Evolutionary conservation across 1,140 invertebrate species (phyloP).

Genomic region (Monomorium pharaonis): DNA sequence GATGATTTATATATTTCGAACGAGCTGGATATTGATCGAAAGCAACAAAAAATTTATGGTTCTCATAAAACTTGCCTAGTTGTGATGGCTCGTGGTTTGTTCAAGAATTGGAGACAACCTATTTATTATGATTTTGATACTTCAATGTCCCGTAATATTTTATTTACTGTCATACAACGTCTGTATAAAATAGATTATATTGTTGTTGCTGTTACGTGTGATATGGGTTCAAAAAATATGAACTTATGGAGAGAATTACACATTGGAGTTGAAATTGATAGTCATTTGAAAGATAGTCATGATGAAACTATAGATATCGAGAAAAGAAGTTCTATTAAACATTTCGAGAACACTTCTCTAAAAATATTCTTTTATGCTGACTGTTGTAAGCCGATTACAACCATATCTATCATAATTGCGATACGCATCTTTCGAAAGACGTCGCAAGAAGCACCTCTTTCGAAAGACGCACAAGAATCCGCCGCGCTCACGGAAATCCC

Average conservation of each 20-base stretch:
- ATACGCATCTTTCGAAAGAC: no score
- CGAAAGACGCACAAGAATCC: no score
- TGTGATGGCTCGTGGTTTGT: conserved; percentile 2
- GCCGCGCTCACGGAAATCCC: no score
- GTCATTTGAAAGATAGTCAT: neutral
- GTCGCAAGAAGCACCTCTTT: no score
- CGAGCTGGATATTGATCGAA: neutral
- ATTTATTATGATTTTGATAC: conserved; percentile 4
- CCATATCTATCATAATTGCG: no score
- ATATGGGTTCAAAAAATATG: neutral
- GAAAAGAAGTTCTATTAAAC: neutral
- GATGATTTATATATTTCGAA: neutral
- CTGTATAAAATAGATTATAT: neutral
- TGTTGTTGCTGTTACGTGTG: neutral
- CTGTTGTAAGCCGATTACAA: no score
- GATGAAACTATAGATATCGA: neutral
- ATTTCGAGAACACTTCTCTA: neutral
- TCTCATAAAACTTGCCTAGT: neutral
- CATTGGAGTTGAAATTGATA: neutral
- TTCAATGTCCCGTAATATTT: neutral
- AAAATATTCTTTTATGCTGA: neutral
- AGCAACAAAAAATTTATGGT: neutral
- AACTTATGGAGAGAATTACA: neutral
- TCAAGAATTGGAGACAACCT: neutral
- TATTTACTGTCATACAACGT: neutral